Evolutionary conservation across 2,888 invertebrate genomes (phyloP), one percentile per base, ranked within the genome.

Genomic region (Euplexia lucipara): DNA sequence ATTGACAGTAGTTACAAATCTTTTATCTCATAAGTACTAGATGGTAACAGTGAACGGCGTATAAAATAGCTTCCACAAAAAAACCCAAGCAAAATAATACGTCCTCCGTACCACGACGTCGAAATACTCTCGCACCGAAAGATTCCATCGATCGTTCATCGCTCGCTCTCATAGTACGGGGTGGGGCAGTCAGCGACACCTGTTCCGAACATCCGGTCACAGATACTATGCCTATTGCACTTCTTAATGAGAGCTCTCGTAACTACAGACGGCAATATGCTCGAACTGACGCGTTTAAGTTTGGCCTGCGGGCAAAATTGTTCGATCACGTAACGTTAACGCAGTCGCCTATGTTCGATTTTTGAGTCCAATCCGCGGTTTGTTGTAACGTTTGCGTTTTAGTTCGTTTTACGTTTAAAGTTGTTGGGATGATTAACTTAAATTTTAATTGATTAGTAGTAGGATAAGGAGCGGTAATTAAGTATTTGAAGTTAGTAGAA

Each of bases 181-280:
- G 83, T 66, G 75, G 83, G 86, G 83, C 84, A 86, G 86, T 82
- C 86, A 86, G 82, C 84, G 86, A 91, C 92, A 92, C 88, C 88
- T 88, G 91, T 86, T 84, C 82, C 82, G 58, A 77, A 78, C 83
- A 86, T 88, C 88, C 88, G 88, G 87, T 81, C 78, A 82, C 71
- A 75, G 79, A 81, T 76, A 70, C 79, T 78, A 79, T 72, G 70
- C 80, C 83, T 68, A 75, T 81, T 79, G 80, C 82, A 77, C 61
- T 82, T 75, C 82, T 72, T 81, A 81, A 81, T 82, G 83, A 75
- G 58, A 54, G 70, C 63, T 52, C 71, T 75, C 66, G 62, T 63
- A 75, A 73, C 64, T 72, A 70, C 65, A 57, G 60, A 57, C 60
- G 44, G 64, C 58, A 80, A 66, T 67, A 59, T 65, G 54, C 67